Evolutionary conservation across 2,797 vertebrate species (phyloP).

Genomic region (Esox lucius): DNA sequence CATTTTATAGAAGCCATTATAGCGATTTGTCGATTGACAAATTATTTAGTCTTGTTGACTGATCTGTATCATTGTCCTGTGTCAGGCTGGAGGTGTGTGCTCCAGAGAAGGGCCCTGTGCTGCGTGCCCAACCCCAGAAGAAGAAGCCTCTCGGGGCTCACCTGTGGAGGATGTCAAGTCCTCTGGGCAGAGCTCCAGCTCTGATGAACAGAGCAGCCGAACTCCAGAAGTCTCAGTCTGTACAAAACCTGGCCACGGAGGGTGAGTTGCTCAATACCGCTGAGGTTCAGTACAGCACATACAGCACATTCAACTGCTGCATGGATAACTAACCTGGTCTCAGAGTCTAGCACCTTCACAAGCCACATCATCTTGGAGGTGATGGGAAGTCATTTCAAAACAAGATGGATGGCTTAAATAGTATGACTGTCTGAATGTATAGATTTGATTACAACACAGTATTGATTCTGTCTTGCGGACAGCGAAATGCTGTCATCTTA

Average conservation of each 20-base stretch:
- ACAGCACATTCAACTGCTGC: not conserved
- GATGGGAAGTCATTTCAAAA: not conserved
- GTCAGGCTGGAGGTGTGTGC: constrained; percentile 20
- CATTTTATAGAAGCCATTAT: not conserved
- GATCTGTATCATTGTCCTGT: constrained; percentile 2
- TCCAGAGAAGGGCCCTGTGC: constrained; percentile 33
- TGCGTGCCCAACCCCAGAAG: constrained; percentile 55
- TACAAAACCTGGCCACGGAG: constrained; percentile 77
- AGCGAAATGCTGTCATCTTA: not conserved
- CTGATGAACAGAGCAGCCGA: constrained; percentile 35
- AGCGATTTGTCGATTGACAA: not conserved
- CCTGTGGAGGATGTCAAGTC: constrained; percentile 60
- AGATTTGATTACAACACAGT: not conserved
- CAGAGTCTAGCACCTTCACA: not conserved
- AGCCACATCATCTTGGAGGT: not conserved
- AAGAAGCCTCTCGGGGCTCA: constrained; percentile 67
- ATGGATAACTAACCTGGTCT: not conserved
- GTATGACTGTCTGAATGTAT: not conserved
- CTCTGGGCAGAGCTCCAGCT: constrained; percentile 45
- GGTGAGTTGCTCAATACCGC: constrained; percentile 64
- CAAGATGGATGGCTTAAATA: not conserved
- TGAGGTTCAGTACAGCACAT: not conserved
- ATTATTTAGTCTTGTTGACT: too few species aligned
- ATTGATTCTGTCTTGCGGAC: not conserved
- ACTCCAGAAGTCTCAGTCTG: constrained; percentile 83